Conservation (phyloP, 2,888 invertebrate genomes). For the Hirtodrosophila histrioides region DNA sequence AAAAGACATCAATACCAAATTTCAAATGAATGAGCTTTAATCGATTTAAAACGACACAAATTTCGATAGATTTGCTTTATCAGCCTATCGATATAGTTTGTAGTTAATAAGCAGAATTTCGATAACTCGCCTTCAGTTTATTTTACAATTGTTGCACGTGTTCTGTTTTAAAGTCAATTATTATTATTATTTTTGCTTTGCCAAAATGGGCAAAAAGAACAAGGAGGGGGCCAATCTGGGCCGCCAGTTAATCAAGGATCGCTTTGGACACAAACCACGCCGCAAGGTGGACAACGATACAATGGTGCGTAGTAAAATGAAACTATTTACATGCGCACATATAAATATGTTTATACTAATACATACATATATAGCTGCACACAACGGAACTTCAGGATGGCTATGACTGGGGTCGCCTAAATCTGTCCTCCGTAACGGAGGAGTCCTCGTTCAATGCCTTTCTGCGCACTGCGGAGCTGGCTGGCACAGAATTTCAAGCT, state of each 20-base stretch:
- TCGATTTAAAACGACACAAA: no score
- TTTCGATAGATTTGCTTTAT: no score
- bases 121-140: conserved; percentile 7
- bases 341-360: not conserved
- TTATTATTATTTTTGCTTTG: not conserved
- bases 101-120: not conserved
- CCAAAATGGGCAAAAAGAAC: conserved; percentile 90
- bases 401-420: conserved; percentile 95
- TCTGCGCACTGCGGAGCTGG: conserved; percentile 96
- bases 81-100: no score
- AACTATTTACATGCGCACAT: not conserved
- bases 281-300: conserved; percentile 89
- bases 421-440: conserved; percentile 96
- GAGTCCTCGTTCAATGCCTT: conserved; percentile 98
- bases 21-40: no score
- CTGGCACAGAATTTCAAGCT: conserved; percentile 96
- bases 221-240: conserved; percentile 87
- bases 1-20: no score
- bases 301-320: conserved; percentile 86
- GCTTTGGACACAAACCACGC: conserved; percentile 88
- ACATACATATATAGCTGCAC: conserved; percentile 86
- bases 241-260: conserved; percentile 90
- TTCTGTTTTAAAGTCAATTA: conserved; percentile 17
- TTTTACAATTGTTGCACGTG: conserved; percentile 40
- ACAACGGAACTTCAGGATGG: conserved; percentile 95